Evolutionary conservation across 2,888 invertebrate genomes (phyloP), one percentile per base, ranked within the genome.

Genomic region (Stenolophus ochropezus): DNA sequence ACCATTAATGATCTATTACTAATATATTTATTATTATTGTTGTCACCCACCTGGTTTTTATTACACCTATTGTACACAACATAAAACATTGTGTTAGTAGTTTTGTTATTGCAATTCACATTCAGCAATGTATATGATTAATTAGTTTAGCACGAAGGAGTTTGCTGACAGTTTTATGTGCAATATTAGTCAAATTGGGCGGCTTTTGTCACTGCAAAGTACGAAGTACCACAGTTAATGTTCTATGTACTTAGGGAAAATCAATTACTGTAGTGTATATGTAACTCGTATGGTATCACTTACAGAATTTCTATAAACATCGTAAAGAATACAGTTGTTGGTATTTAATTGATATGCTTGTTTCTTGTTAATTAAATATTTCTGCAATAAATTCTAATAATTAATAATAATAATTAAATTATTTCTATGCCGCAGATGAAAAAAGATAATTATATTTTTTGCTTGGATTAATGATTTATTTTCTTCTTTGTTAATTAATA

Each of bases 121-220:
- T 21, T 42, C 6, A 8, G 56, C 20, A 56, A 56, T 56, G 18
- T 56, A 20, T 69, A 49, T 49, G 78, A 78, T 78, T 78, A 69
- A 78, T 78, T 78, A 51, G 51, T 49, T 69, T 47, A 6, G 23
- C 51, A 65, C 51, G 42, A 69, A 78, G 51, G 65, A 27, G 61
- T 49, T 42, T 78, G 69, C n/a, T 78, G 78, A 78, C 78, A 78
- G 65, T 78, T 78, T 78, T 65, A 78, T 78, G 51, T 18, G 65
- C 18, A 78, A 78, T 78, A 78, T 69, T 51, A 47, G 65, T 78
- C 78, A 49, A 53, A 58, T 56, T 58, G 33, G 42, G 11, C 18
- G 58, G 18, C 20, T 21, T 25, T 69, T 69, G 49, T 65, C 65
- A 49, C 51, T 49, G 51, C 16, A 61, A 47, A 21, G 23, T 25